phyloP scores from a whole-genome alignment of 2,888 invertebrate genomes.

The Microplitis manilae region DNA sequence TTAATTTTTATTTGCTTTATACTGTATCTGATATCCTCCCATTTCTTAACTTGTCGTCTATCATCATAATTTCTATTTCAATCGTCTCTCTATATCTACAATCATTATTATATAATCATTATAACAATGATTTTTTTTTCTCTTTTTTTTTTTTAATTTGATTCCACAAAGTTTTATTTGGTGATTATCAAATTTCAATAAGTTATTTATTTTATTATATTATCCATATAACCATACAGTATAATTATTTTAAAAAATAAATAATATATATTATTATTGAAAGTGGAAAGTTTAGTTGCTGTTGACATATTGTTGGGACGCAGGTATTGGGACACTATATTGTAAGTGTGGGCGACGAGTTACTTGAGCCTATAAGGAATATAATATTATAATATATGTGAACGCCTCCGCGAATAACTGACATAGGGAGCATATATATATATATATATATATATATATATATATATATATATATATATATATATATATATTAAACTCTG shows the following conservation, averaged over 20 bases:
- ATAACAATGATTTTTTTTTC: too few species aligned
- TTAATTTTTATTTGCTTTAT: not conserved
- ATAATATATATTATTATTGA: constrained; percentile 15
- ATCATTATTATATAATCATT: too few species aligned
- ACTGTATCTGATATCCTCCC: constrained; percentile 24
- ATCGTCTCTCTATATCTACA: constrained; percentile 25
- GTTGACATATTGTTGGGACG: constrained; percentile 60
- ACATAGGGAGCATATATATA: constrained; percentile 6
- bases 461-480: not conserved
- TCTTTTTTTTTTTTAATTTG: too few species aligned
- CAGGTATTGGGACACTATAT: constrained; percentile 62
- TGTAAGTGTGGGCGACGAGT: constrained; percentile 43
- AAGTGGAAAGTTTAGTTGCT: constrained; percentile 34
- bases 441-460: not conserved
- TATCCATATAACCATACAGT: too few species aligned
- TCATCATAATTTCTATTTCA: too few species aligned
- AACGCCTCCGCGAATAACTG: constrained; percentile 59
- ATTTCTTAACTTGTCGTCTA: constrained; percentile 27
- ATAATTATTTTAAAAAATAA: too few species aligned
- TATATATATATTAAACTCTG: constrained; percentile 24
- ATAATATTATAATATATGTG: constrained; percentile 57
- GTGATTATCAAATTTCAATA: too few species aligned
- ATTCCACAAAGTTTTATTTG: too few species aligned
- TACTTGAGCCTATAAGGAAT: constrained; percentile 67
- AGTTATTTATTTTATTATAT: too few species aligned